Conservation (phyloP, 2,113 vertebrate genomes). For the Mesitornis unicolor region DNA sequence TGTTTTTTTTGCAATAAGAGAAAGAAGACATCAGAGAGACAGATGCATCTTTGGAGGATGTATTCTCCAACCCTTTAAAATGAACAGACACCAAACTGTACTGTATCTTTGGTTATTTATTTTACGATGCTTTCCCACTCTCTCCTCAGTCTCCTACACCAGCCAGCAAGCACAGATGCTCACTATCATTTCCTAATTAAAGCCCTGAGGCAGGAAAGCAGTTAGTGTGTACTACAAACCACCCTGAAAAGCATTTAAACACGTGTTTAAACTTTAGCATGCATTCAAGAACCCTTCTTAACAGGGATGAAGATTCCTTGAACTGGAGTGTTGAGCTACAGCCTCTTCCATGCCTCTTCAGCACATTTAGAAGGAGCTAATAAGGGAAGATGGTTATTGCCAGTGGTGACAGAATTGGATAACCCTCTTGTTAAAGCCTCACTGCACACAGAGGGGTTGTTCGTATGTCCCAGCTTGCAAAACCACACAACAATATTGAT, state of each 20-base stretch:
- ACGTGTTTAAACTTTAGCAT: neutral
- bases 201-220: neutral
- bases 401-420: neutral
- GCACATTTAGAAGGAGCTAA: neutral
- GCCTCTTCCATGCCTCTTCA: neutral
- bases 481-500: neutral
- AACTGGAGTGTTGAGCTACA: neutral
- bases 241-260: slow-evolving; percentile 2
- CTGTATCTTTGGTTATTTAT: neutral
- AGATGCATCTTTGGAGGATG: neutral
- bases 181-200: slow-evolving; percentile 13
- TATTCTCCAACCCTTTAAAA: neutral
- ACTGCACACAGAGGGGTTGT: neutral
- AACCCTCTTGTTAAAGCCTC: neutral
- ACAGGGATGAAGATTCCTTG: neutral
- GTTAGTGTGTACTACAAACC: neutral
- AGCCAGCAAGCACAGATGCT: slow-evolving; percentile 8
- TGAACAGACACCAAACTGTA: neutral
- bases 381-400: neutral
- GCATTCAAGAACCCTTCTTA: neutral
- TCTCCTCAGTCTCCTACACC: neutral
- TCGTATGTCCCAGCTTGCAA: neutral
- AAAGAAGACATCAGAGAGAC: neutral
- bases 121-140: neutral
- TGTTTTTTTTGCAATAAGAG: neutral